Evolutionary conservation across 1,140 invertebrate genomes (phyloP), one percentile per base, ranked within the genome.

Genomic region (Drosophila ananassae): DNA sequence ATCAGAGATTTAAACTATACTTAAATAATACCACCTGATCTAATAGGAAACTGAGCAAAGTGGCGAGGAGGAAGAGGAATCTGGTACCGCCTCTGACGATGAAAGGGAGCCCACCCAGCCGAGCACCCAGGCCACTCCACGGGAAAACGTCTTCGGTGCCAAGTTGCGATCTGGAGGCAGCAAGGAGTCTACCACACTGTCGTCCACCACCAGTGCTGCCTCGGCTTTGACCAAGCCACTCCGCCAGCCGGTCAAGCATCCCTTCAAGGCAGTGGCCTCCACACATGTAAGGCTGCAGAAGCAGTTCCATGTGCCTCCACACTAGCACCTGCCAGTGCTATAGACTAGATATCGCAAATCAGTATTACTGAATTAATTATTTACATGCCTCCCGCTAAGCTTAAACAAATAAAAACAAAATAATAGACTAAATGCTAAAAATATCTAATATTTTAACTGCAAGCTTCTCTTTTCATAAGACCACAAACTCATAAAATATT

Each of bases 291-390:
- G 89, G 58, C 66, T 89, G 67, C 89, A 91, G 72, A 82, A 82
- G 74, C 81, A 91, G 79, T 80, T 91, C 39, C 84, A 90, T 76
- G 89, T 91, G 76, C 87, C 89, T 17, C 81, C 82, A 62, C 85
- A 87, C 75, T 87, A 87, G 59, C 53, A 56, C 41, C 46, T 28
- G 25, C 25, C 7, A 28, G 7, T 6, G 25, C 25, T 32, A 28
- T 25, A 61, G 5, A 25, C 17, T 17, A 44, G n/a, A 44, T 8
- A 12, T 21, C 13, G 17, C 41, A 17, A 8, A 44, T 5, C 41
- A 44, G 63, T 66, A 66, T 66, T 66, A 32, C 46, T 12, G 21
- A 44, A 41, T 28, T 13, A 21, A 24, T 4, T 6, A 46, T 54
- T 34, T 30, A 37, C 25, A 13, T 44, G 41, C n/a, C 41, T 44